These are phyloP conservation scores for Mesocentrotus franciscanus DNA, from an alignment of 53 echinoderm and acorn worm species.

Conservation along the genomic window DNA sequence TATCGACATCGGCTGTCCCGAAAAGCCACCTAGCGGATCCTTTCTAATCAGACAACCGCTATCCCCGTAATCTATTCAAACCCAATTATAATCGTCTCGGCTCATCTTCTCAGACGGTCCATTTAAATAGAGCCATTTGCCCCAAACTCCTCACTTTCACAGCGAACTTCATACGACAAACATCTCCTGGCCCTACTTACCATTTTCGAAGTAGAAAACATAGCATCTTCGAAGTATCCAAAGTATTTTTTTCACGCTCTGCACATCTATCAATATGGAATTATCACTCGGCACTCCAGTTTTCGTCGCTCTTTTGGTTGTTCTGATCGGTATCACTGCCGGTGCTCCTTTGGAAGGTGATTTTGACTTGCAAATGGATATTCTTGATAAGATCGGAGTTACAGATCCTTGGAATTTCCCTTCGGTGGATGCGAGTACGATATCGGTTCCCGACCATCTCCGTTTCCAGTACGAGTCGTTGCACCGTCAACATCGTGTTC, in stretches of 20 bases:
- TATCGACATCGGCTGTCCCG: conserved; percentile 55
- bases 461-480: conserved; percentile 78
- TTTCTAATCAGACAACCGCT: conserved; percentile 67
- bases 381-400: conserved; percentile 76
- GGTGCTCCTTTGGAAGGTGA: conserved; percentile 46
- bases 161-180: conserved; percentile 30
- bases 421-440: conserved; percentile 69
- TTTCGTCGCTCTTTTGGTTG: neutral
- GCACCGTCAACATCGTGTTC: conserved; percentile 76
- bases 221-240: neutral
- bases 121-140: conserved; percentile 59
- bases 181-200: conserved; percentile 41
- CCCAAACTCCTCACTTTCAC: conserved; percentile 32
- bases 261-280: conserved; percentile 40
- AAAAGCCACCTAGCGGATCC: conserved; percentile 68
- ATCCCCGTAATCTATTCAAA: conserved; percentile 67
- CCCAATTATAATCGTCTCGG: conserved; percentile 71
- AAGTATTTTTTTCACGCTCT: neutral
- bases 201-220: neutral
- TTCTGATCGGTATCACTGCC: neutral
- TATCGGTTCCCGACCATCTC: conserved; percentile 83
- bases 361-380: conserved; percentile 67
- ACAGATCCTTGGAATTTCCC: conserved; percentile 68
- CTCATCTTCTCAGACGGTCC: conserved; percentile 48
- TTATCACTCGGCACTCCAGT: conserved; percentile 34